phyloP scores from a whole-genome alignment of 2,888 invertebrate species.

The Actias luna region DNA sequence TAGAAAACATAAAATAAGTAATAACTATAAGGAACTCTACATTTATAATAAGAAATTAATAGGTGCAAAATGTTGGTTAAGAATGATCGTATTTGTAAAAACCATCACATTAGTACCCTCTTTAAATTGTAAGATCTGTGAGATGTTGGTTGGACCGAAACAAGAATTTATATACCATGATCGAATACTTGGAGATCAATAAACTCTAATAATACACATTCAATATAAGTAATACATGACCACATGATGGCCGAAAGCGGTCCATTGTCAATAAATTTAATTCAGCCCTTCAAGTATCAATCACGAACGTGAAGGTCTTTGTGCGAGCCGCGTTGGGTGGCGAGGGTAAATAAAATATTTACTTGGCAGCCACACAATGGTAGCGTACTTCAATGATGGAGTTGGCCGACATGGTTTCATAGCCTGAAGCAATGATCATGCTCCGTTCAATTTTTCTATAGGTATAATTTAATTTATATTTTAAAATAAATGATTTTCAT shows the following conservation, averaged over 20 bases:
- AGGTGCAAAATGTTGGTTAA: too few relatives aligned
- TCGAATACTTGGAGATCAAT: background rate
- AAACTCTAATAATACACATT: background rate
- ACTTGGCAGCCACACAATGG: constrained; percentile 74
- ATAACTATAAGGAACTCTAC: too few relatives aligned
- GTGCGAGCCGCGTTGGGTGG: constrained; percentile 71
- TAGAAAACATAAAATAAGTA: too few relatives aligned
- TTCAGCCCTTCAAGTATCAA: constrained; percentile 73
- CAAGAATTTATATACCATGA: background rate
- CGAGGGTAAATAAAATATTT: constrained; percentile 73
- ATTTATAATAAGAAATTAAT: too few relatives aligned
- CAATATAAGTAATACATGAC: background rate
- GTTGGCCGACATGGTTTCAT: constrained; percentile 38
- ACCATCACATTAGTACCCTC: too few relatives aligned
- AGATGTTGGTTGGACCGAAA: background rate
- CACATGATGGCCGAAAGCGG: constrained; percentile 11
- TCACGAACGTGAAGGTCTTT: constrained; percentile 58
- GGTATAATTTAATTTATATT: background rate
- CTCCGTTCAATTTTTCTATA: constrained; percentile 16
- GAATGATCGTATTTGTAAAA: too few relatives aligned
- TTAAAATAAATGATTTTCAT: too few relatives aligned
- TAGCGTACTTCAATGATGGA: constrained; percentile 73
- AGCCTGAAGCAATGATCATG: constrained; percentile 46
- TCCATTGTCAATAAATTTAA: constrained; percentile 45
- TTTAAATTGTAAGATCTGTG: too few relatives aligned